These are phyloP conservation scores for Heliconius ismenius DNA, from an alignment of 2,888 invertebrate species.

Conservation along the genomic window DNA sequence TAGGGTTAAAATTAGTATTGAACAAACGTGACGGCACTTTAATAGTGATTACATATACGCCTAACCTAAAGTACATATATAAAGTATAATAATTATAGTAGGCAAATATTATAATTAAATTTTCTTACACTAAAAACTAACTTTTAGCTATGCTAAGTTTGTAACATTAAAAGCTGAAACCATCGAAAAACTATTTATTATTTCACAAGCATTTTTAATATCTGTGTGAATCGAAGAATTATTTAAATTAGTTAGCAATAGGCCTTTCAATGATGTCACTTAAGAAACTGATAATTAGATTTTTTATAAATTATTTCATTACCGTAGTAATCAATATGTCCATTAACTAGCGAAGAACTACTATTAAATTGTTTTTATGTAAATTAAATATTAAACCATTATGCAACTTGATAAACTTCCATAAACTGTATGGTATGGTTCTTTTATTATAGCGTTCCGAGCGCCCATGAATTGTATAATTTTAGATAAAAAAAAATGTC, in stretches of 20 bases:
- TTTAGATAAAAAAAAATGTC: neutral
- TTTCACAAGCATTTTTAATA: conserved; percentile 1
- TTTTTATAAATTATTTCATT: neutral
- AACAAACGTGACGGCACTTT: conserved; percentile 28
- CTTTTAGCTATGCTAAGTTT: conserved; percentile 23
- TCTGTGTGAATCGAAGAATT: neutral
- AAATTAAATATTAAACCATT: neutral
- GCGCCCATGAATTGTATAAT: neutral
- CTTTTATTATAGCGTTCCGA: too few species aligned
- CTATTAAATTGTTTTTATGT: too few species aligned
- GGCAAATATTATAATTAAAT: conserved; percentile 20
- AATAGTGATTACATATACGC: conserved; percentile 13
- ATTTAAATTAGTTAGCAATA: neutral
- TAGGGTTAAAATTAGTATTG: conserved; percentile 39
- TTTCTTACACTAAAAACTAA: conserved; percentile 26
- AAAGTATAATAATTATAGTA: conserved; percentile 15
- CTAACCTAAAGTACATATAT: conserved; percentile 8
- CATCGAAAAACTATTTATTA: conserved; percentile 2
- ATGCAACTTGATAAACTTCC: neutral
- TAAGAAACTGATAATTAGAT: neutral
- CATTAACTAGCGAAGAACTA: neutral
- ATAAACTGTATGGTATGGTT: neutral
- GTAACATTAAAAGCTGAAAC: conserved; percentile 23
- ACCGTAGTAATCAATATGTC: neutral
- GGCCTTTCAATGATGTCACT: neutral